These are phyloP conservation scores for Aleadryas rufinucha DNA, from an alignment of 2,113 vertebrate species.

Conservation along the genomic window DNA sequence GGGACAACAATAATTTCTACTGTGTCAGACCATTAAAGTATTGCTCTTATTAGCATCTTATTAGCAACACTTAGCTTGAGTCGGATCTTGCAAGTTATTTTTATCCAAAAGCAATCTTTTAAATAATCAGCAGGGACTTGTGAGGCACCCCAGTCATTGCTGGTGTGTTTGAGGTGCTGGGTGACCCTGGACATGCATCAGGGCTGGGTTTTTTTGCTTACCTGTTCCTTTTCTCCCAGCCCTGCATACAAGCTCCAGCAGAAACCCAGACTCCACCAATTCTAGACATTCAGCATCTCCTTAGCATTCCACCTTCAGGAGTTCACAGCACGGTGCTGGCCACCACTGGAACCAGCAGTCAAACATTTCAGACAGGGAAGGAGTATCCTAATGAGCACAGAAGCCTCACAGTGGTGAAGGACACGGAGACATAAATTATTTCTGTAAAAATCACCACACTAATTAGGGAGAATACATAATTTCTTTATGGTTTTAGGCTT, in stretches of 20 bases:
- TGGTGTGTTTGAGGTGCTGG: background rate
- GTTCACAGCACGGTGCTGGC: background rate
- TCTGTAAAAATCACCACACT: background rate
- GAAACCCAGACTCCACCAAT: background rate
- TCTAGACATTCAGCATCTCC: background rate
- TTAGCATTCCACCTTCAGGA: background rate
- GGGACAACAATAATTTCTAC: background rate
- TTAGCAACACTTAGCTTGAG: background rate
- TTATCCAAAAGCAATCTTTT: background rate
- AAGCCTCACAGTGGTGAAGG: background rate
- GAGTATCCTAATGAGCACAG: background rate
- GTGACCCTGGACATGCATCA: background rate
- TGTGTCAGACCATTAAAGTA: background rate
- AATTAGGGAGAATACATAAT: conserved; percentile 4
- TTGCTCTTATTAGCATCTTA: background rate
- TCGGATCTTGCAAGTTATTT: background rate
- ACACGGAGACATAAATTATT: background rate
- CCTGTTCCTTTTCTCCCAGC: background rate
- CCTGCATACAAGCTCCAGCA: background rate
- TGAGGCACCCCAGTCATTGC: background rate
- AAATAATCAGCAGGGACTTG: background rate
- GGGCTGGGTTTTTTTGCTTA: background rate
- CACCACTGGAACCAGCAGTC: background rate
- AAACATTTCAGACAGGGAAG: background rate
- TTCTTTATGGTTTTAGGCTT: conserved; percentile 12